Base-by-base conservation (phyloP, 2,888 invertebrate species). In the Leucophora obtusa region DNA sequence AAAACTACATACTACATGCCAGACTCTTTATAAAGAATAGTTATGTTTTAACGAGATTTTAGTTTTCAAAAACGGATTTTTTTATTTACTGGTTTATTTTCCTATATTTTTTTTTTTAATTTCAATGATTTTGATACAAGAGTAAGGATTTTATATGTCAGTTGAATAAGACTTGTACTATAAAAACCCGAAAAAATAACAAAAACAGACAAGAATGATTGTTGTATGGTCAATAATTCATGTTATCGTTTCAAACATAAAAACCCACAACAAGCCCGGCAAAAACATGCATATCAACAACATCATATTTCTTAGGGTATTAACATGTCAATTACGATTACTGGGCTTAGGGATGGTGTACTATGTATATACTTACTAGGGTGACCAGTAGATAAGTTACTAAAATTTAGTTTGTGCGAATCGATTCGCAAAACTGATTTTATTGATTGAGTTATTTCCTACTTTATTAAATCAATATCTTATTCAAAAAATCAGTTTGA, bases 281-380 rank as follows among this genome's bases (percentile, higher is more conserved):
- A 74, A 79, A 66, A 79, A 51, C 59, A 38, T 33, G 70, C 54
- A 47, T 75, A 79, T 79, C 70, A 53, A 66, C 70, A 70, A 71
- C 79, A 72, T 68, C 56, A 80, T 80, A 80, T 75, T 72, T 71
- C 79, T 71, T 72, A 35, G 21, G 75, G 68, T 63, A 75, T 80
- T 80, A 80, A 68, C 79, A 51, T 80, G 79, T 80, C 79, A 80
- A 75, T 75, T 72, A 68, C 71, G 71, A 71, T 80, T 80, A 76
- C 58, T 53, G 63, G 58, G 7, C 53, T 73, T 69, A 50, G 58
- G 38, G n/a, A 63, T 54, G 59, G 17, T 50, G 9, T 35, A 35
- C 35, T 53, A n/a, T 47, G 6, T 7, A 24, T 2, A 24, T n/a
- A n/a, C 4, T 2, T 21, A 21, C 2, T 21, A 21, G 21, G 21